Conservation (phyloP, 2,113 vertebrate genomes). For the Varanus komodoensis region DNA sequence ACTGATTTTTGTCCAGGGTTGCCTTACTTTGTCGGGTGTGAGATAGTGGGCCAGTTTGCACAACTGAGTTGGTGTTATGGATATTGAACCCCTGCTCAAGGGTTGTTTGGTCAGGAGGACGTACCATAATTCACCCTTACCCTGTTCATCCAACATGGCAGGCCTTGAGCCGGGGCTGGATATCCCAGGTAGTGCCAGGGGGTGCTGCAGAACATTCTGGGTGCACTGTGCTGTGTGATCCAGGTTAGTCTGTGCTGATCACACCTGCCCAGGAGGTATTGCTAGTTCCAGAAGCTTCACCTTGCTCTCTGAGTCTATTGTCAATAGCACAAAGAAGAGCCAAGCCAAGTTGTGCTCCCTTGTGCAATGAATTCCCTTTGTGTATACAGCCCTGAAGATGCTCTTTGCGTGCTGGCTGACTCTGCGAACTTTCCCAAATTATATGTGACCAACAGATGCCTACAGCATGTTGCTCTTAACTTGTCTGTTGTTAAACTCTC, state of each 20-base stretch:
- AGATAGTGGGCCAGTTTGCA: neutral
- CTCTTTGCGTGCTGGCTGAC: constrained; percentile 1
- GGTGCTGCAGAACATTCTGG: too few relatives aligned
- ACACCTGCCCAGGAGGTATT: constrained; percentile 19
- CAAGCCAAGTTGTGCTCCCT: constrained; percentile 17
- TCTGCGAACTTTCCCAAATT: constrained; percentile 32
- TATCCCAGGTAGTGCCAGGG: too few relatives aligned
- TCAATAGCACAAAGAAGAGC: constrained; percentile 3
- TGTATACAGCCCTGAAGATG: constrained; percentile 20
- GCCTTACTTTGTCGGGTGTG: constrained; percentile 13
- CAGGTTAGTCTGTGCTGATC: neutral
- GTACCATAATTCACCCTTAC: too few relatives aligned
- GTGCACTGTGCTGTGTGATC: too few relatives aligned
- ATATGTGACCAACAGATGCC: constrained; percentile 1
- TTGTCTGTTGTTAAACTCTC: constrained; percentile 7
- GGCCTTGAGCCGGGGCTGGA: too few relatives aligned
- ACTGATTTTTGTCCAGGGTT: constrained; percentile 9
- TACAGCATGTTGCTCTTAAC: neutral
- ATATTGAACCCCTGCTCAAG: too few relatives aligned
- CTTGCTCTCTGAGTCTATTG: constrained; percentile 35
- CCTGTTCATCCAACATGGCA: too few relatives aligned
- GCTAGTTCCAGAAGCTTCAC: neutral
- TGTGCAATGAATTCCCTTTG: constrained; percentile 33
- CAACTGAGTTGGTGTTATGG: too few relatives aligned
- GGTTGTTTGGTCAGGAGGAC: too few relatives aligned